Evolutionary conservation across 2,888 invertebrate species (phyloP).

Genomic region (Drosophila pseudotakahashii): DNA sequence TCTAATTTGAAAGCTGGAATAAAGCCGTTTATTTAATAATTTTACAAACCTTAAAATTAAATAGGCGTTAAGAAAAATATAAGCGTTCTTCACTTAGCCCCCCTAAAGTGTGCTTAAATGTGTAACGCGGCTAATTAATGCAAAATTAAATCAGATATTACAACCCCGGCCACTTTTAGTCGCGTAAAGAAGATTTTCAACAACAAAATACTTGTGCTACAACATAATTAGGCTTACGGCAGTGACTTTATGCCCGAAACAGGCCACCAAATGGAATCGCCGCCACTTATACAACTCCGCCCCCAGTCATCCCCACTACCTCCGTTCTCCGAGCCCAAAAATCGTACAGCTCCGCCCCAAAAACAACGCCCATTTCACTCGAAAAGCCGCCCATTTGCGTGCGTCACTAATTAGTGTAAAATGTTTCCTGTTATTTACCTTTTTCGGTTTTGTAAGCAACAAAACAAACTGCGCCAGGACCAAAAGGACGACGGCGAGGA

Average conservation of each 20-base stretch:
- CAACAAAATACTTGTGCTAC: conserved; percentile 65
- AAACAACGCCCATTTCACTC: conserved; percentile 12
- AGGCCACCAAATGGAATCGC: conserved; percentile 53
- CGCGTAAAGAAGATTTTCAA: conserved; percentile 53
- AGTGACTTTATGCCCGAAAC: conserved; percentile 63
- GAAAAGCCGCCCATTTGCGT: conserved; percentile 67
- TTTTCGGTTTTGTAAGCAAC: conserved; percentile 66
- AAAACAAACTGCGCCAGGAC: conserved; percentile 53
- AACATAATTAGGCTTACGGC: conserved; percentile 77
- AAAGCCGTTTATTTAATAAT: too few relatives aligned
- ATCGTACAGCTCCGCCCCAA: background rate
- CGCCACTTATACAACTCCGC: conserved; percentile 24
- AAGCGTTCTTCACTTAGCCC: background rate
- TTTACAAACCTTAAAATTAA: background rate
- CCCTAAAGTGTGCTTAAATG: background rate
- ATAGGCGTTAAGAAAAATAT: too few relatives aligned
- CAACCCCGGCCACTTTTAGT: conserved; percentile 2
- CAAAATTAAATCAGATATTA: conserved; percentile 50
- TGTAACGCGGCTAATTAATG: conserved; percentile 55
- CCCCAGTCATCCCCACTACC: conserved; percentile 5
- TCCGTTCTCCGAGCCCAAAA: conserved; percentile 5
- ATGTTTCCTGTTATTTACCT: conserved; percentile 80
- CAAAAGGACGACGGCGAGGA: conserved; percentile 5
- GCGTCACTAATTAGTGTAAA: conserved; percentile 79
- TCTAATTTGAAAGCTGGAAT: too few relatives aligned